Percentiles rank a stretch among this genome's conserved stretches.
phyloP scores from a whole-genome alignment of 2,888 invertebrate species.

The Brenthis hecate region DNA sequence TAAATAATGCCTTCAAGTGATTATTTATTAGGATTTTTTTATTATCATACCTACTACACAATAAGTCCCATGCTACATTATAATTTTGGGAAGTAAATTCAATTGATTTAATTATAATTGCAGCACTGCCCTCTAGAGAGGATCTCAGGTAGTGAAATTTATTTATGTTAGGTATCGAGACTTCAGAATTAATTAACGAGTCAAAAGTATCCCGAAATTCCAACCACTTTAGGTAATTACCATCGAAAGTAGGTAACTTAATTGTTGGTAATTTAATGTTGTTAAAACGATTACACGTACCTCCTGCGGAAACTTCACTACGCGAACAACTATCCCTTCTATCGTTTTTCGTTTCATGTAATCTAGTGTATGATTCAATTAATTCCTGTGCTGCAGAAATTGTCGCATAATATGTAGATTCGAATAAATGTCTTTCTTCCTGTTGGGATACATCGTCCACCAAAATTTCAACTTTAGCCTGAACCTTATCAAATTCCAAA shows the following conservation, averaged over 20 bases:
- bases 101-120: slow-evolving; percentile 20
- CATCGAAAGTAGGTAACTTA: slow-evolving; percentile 21
- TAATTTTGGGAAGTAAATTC: slow-evolving; percentile 25
- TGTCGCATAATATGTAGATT: slow-evolving; percentile 6
- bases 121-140: slow-evolving; percentile 22
- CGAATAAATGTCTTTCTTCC: neutral
- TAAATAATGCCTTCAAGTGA: slow-evolving; percentile 34
- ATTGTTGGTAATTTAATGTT: slow-evolving; percentile 12
- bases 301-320: too few relatives aligned
- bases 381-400: slow-evolving; percentile 6
- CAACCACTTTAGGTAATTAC: slow-evolving; percentile 21
- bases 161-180: slow-evolving; percentile 5
- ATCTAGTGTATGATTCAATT: slow-evolving; percentile 6
- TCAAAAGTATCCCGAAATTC: slow-evolving; percentile 24
- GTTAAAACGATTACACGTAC: too few relatives aligned
- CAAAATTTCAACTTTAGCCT: too few relatives aligned
- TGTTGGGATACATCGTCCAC: too few relatives aligned
- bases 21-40: slow-evolving; percentile 20
- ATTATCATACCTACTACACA: slow-evolving; percentile 23
- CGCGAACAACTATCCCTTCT: too few relatives aligned
- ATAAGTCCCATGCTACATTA: slow-evolving; percentile 23
- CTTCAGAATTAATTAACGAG: slow-evolving; percentile 10
- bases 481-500: too few relatives aligned
- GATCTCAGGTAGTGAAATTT: slow-evolving; percentile 27
- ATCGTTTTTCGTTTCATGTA: neutral